Base-by-base conservation (phyloP, 2,888 invertebrate genomes). In the Icerya purchasi region DNA sequence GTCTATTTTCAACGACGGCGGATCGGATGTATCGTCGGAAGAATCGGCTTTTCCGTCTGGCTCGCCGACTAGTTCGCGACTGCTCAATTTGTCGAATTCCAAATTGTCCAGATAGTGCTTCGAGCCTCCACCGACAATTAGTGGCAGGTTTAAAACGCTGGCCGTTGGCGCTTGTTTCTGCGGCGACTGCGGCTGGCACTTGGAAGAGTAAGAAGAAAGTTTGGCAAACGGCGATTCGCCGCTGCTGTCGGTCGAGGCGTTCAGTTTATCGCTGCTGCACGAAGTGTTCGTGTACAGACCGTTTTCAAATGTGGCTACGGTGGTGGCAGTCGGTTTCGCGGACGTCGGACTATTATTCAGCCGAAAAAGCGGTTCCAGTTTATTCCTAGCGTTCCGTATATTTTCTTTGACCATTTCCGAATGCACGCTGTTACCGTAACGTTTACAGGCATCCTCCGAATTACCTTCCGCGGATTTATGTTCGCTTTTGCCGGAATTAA, bases 1-100 rank as follows among this genome's bases (percentile, higher is more conserved):
- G 54, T 53, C 24, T 58, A 21, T 51, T 50, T 55, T 10, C 0
- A 85, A 84, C 60, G 86, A 70, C 2, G 80, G 81, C 1, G 84
- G 81, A 1, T 83, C 79, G 70, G 81, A 83, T 1, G 62, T 53
- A 69, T 82, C 82, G 22, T 75, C 75, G 67, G 85, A 86, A 1
- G 86, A 84, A 72, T 87, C 87, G 18, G 87, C 86, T 66, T 84
- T 79, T n/a, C 88, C 87, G 67, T 88, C 88, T 1, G 88, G 88
- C 67, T 86, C 87, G 8, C 87, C 88, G 8, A 86, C 87, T 64
- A 83, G 72, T 68, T 88, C 87, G n/a, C 63, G 60, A 56, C 63
- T 63, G 25, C 60, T 56, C 5, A 56, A 56, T 50, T 24, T 24
- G 52, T 60, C 60, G 5, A 60, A 23, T 36, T 60, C 60, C 25